Evolutionary conservation across 2,797 vertebrate genomes (phyloP).

Genomic region (Lepilemur ruficaudatus): DNA sequence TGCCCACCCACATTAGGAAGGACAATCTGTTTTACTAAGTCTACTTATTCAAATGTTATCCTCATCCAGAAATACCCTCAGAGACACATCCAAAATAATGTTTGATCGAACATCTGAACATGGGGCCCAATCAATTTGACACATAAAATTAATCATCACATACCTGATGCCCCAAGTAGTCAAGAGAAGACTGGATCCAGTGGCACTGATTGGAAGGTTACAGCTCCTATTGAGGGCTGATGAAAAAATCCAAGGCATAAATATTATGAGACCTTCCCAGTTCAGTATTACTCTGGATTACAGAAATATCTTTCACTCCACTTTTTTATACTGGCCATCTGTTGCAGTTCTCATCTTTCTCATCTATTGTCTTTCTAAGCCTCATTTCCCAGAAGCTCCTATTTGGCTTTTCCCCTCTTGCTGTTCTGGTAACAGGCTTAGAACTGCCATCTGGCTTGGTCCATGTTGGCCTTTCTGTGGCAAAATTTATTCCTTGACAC

Average conservation of each 20-base stretch:
- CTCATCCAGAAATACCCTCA: neutral
- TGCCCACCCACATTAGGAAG: neutral
- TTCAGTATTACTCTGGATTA: neutral
- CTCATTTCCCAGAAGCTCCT: neutral
- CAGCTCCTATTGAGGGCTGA: neutral
- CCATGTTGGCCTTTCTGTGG: neutral
- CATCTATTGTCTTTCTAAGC: neutral
- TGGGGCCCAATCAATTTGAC: neutral
- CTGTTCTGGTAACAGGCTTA: neutral
- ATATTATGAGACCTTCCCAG: neutral
- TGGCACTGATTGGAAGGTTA: neutral
- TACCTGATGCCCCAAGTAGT: neutral
- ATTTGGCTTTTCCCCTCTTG: neutral
- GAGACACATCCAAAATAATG: neutral
- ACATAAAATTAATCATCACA: neutral
- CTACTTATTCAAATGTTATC: neutral
- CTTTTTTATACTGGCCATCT: neutral
- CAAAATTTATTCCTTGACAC: neutral
- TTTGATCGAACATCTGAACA: neutral
- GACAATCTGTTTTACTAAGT: neutral
- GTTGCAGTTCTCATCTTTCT: neutral
- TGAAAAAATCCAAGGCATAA: neutral
- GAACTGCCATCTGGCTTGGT: neutral
- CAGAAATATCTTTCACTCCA: neutral
- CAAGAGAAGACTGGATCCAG: neutral